Percentiles rank a stretch among this genome's conserved stretches.
Conservation (phyloP, 1,140 invertebrate species). For the Lamellibrachia luymesi region DNA sequence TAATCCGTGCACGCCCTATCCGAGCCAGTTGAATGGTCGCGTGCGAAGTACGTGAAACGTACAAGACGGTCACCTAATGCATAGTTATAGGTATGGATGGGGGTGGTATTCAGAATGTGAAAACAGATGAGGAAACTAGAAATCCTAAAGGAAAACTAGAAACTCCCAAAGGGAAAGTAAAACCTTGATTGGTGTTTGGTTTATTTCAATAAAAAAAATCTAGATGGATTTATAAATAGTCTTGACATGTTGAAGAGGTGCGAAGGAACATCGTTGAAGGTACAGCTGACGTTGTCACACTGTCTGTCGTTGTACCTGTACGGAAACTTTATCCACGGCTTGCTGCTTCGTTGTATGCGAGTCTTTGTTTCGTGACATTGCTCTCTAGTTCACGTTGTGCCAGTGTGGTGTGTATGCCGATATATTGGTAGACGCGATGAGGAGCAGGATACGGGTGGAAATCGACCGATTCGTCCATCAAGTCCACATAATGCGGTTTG, state of each 20-base stretch:
- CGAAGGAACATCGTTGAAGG: background rate
- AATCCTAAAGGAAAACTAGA: background rate
- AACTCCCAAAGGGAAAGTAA: background rate
- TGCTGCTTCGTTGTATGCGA: background rate
- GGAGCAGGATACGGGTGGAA: background rate
- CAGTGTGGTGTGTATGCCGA: background rate
- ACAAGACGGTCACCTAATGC: background rate
- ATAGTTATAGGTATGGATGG: background rate
- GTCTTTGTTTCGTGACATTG: background rate
- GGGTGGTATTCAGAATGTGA: background rate
- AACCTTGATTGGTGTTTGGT: background rate
- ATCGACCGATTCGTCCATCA: background rate
- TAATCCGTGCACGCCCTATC: no score
- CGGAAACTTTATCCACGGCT: background rate
- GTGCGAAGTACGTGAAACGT: no score
- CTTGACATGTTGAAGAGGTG: background rate
- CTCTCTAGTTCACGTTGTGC: background rate
- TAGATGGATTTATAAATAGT: background rate
- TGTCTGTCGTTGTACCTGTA: background rate
- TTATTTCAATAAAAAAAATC: background rate
- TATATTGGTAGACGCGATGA: background rate
- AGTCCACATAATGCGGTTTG: background rate
- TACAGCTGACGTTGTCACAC: background rate
- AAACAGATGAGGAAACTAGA: background rate
- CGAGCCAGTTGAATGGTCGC: no score